Conservation (phyloP, 2,888 invertebrate genomes). For the Lymantria monacha region DNA sequence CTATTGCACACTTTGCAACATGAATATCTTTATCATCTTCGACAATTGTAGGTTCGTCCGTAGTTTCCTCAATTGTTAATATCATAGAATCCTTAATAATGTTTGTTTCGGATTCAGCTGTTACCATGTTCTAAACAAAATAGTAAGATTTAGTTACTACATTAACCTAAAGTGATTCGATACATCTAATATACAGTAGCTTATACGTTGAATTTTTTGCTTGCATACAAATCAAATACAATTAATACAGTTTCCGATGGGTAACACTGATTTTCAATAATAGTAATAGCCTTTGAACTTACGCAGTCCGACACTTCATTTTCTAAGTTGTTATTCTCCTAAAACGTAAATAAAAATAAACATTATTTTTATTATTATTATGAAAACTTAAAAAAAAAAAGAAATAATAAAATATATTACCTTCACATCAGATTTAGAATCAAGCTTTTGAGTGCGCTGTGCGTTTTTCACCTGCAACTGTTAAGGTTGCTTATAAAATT, state of each 20-base stretch:
- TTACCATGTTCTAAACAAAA: conserved; percentile 9
- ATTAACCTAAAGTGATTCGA: neutral
- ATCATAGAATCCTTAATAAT: conserved; percentile 11
- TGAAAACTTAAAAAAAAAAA: neutral
- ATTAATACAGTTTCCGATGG: neutral
- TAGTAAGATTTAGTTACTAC: neutral
- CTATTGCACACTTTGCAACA: neutral
- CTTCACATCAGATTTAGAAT: conserved; percentile 30
- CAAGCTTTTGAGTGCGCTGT: conserved; percentile 24
- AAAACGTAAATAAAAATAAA: neutral
- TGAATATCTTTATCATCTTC: neutral
- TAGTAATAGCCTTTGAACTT: no score
- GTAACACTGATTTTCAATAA: no score
- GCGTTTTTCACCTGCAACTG: conserved; percentile 19
- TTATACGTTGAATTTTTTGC: no score
- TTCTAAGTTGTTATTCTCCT: conserved; percentile 17
- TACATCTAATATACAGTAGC: no score
- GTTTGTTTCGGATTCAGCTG: conserved; percentile 15
- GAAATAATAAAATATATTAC: conserved; percentile 8
- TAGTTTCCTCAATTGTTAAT: conserved; percentile 12
- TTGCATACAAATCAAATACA: neutral
- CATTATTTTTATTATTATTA: neutral
- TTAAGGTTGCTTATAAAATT: neutral
- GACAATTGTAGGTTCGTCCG: conserved; percentile 1
- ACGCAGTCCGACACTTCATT: conserved; percentile 17